phyloP scores from a whole-genome alignment of 1,140 invertebrate genomes.

The Cydia fagiglandana region DNA sequence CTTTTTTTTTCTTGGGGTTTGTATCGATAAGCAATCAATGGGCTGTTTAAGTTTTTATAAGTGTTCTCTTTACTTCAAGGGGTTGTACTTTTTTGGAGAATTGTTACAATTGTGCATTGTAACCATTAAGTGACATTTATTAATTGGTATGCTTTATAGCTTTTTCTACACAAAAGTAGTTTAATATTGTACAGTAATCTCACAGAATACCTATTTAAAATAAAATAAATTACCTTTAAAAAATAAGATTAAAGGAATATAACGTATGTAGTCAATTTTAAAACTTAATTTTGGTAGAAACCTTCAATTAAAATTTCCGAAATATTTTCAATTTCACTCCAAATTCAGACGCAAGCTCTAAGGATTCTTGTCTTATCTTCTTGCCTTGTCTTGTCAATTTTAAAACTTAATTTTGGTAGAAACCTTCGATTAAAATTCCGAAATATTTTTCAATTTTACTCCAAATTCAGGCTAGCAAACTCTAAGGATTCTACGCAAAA shows the following conservation, averaged over 20 bases:
- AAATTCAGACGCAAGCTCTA: no score
- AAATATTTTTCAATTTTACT: background rate
- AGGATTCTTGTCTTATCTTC: no score
- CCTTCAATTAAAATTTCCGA: slow-evolving; percentile 5
- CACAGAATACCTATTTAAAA: background rate
- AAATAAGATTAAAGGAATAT: background rate
- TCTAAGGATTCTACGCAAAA: slow-evolving; percentile 28
- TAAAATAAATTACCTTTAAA: background rate
- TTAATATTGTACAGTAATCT: background rate
- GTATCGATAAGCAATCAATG: slow-evolving; percentile 8
- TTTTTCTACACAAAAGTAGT: background rate
- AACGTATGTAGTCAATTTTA: no score
- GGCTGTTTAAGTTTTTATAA: slow-evolving; percentile 3
- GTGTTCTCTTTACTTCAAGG: background rate
- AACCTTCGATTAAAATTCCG: background rate
- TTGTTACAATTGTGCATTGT: background rate
- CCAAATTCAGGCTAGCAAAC: background rate
- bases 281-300: background rate
- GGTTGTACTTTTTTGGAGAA: background rate
- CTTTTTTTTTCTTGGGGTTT: slow-evolving; percentile 18
- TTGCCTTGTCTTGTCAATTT: no score
- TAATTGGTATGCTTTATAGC: background rate
- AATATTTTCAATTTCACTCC: no score
- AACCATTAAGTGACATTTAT: background rate
- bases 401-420: background rate